phyloP scores from a whole-genome alignment of 2,888 invertebrate species.

The Lasioglossum lativentre region DNA sequence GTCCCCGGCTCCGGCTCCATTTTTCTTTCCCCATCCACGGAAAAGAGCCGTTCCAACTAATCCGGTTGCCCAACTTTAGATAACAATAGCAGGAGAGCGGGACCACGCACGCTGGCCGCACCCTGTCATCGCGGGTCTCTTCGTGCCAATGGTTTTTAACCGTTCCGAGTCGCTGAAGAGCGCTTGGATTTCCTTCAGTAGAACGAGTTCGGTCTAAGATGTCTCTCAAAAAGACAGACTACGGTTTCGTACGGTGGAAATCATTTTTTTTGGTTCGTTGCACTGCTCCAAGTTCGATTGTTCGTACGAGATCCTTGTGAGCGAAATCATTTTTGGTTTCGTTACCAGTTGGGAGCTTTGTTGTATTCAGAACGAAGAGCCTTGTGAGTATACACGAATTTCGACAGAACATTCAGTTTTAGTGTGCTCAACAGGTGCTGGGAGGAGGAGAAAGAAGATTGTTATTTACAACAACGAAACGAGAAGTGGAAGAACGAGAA shows the following conservation, averaged over 20 bases:
- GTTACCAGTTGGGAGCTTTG: neutral
- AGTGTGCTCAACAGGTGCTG: neutral
- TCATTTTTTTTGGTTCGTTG: neutral
- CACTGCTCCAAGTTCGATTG: neutral
- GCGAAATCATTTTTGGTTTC: too few species aligned
- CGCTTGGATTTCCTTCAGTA: neutral
- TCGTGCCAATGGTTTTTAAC: neutral
- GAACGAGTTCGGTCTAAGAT: neutral
- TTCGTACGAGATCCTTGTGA: too few species aligned
- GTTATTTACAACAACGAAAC: neutral
- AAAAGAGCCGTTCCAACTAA: constrained; percentile 37
- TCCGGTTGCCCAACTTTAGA: constrained; percentile 38
- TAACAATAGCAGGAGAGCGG: constrained; percentile 33
- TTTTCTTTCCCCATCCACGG: constrained; percentile 35
- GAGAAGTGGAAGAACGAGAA: neutral
- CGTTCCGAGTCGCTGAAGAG: constrained; percentile 1
- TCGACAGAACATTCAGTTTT: neutral
- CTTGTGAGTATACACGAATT: neutral
- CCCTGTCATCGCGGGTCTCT: neutral
- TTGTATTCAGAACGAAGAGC: neutral
- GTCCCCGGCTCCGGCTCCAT: constrained; percentile 14
- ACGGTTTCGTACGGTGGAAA: neutral
- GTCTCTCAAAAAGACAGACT: neutral
- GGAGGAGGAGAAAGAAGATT: neutral
- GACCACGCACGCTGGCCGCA: constrained; percentile 6